Percentiles rank a stretch among this genome's conserved stretches.
Evolutionary conservation across 64 coral and sea anemone species (phyloP).

Genomic region (Montipora capricornis): DNA sequence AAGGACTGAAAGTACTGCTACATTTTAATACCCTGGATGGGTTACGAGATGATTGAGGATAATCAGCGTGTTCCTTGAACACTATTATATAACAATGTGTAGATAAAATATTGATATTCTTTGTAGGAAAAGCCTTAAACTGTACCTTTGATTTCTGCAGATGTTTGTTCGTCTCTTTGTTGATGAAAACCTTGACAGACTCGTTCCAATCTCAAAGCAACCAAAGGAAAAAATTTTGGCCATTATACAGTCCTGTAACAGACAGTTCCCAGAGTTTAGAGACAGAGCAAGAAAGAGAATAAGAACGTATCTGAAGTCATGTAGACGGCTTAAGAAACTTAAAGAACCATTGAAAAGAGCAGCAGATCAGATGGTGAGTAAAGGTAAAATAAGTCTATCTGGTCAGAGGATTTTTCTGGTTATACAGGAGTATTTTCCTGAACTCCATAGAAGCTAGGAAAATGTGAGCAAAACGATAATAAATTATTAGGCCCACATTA

Average conservation of each 20-base stretch:
- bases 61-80: too few relatives aligned
- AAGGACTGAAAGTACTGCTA: too few relatives aligned
- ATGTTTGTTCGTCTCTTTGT: constrained; percentile 99
- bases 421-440: too few relatives aligned
- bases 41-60: too few relatives aligned
- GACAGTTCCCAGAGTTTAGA: constrained; percentile 98
- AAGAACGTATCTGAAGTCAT: constrained; percentile 97
- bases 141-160: constrained; percentile 26
- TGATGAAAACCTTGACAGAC: constrained; percentile 97
- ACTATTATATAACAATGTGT: too few relatives aligned
- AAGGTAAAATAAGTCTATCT: background rate
- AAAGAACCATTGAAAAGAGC: constrained; percentile 93
- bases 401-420: too few relatives aligned
- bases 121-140: too few relatives aligned
- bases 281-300: constrained; percentile 98
- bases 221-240: constrained; percentile 98
- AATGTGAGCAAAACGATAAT: too few relatives aligned
- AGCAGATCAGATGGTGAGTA: constrained; percentile 97
- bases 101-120: too few relatives aligned
- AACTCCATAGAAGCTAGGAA: too few relatives aligned
- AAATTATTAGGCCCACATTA: too few relatives aligned
- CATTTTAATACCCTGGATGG: too few relatives aligned
- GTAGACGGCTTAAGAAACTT: constrained; percentile 92
- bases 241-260: constrained; percentile 98
- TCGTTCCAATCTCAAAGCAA: constrained; percentile 99